Evolutionary conservation across 2,113 vertebrate genomes (phyloP).

Genomic region (Clarias batrachus): DNA sequence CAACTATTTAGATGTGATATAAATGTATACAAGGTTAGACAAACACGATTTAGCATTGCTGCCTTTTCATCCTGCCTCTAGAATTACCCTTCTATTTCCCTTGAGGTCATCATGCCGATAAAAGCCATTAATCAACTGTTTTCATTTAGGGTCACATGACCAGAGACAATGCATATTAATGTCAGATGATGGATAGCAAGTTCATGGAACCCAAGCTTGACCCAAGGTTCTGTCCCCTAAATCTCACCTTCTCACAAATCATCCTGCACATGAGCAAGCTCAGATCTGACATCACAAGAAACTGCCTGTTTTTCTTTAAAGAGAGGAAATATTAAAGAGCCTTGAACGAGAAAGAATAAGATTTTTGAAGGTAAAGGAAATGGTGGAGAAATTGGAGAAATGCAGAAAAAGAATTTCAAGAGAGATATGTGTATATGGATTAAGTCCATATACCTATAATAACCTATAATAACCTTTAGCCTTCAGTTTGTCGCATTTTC

Average conservation of each 20-base stretch:
- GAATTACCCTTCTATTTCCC: slow-evolving; percentile 42
- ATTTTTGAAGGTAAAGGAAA: neutral
- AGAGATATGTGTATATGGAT: neutral
- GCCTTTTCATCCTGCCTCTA: neutral
- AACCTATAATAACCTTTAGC: neutral
- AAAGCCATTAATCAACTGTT: slow-evolving; percentile 45
- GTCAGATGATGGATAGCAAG: slow-evolving; percentile 35
- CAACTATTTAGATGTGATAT: neutral
- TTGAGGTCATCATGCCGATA: slow-evolving; percentile 26
- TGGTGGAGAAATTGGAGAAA: neutral
- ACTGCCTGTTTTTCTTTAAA: slow-evolving; percentile 13
- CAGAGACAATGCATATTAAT: slow-evolving; percentile 51
- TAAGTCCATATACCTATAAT: neutral
- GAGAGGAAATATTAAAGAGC: neutral
- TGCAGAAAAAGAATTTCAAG: neutral
- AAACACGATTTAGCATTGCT: slow-evolving; percentile 33
- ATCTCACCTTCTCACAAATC: slow-evolving; percentile 20
- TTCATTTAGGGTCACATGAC: slow-evolving; percentile 35
- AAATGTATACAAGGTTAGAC: slow-evolving; percentile 33
- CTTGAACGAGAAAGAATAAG: neutral
- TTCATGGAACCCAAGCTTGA: slow-evolving; percentile 34
- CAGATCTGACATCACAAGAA: slow-evolving; percentile 21
- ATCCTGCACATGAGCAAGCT: neutral
- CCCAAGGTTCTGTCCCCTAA: slow-evolving; percentile 13
- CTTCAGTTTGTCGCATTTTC: neutral